Percentiles rank a stretch among this genome's conserved stretches.
These are phyloP conservation scores for Stenotaenia linearis DNA, from an alignment of 2,888 invertebrate genomes.

Conservation along the genomic window DNA sequence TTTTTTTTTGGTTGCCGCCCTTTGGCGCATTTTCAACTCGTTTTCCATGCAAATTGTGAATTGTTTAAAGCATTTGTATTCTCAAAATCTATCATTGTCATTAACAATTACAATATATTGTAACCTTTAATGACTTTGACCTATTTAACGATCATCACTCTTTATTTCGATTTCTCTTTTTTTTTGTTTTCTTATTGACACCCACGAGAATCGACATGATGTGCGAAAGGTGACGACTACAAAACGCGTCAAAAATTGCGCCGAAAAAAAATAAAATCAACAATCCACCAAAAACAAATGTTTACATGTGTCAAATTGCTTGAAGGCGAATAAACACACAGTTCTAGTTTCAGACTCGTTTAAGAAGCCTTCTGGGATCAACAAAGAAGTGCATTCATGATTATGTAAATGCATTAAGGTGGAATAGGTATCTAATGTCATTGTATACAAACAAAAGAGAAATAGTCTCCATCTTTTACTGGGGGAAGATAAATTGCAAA, in stretches of 20 bases:
- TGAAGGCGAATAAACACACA: background rate
- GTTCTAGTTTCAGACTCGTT: background rate
- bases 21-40: conserved; percentile 1
- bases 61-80: background rate
- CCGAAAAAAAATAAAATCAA: background rate
- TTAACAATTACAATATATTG: background rate
- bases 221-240: background rate
- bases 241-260: background rate
- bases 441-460: conserved; percentile 7
- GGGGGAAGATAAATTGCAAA: background rate
- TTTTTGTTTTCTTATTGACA: background rate
- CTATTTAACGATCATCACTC: background rate
- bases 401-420: background rate
- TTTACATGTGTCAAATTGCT: background rate
- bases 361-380: conserved; percentile 1
- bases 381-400: background rate
- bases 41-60: conserved; percentile 1
- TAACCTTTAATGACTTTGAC: conserved; percentile 17
- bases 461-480: background rate
- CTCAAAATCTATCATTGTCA: background rate
- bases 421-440: background rate
- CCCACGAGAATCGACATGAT: background rate
- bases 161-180: background rate
- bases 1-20: conserved; percentile 12
- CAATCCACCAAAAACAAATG: background rate